Conservation (phyloP, 2,113 vertebrate genomes). For the Hippotragus niger region DNA sequence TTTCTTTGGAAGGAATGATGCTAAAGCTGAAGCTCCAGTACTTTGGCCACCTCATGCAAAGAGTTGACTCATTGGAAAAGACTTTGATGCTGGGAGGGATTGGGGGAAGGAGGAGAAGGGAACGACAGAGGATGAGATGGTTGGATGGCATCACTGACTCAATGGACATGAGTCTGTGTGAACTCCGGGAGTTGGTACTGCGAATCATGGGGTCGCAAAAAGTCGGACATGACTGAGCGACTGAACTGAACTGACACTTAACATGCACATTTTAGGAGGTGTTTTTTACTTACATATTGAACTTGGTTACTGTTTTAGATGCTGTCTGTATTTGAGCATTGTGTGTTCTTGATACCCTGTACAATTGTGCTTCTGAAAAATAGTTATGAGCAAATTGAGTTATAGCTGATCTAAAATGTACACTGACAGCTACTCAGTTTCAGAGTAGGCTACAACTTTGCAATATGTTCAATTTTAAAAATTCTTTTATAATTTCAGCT, state of each 20-base stretch:
- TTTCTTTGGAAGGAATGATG: too few relatives aligned
- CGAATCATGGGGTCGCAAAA: rapidly evolving
- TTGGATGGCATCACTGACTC: too few relatives aligned
- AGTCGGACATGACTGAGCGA: too few relatives aligned
- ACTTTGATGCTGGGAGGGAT: too few relatives aligned
- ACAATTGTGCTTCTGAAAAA: neutral
- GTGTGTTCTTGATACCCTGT: neutral
- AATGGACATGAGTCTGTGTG: too few relatives aligned
- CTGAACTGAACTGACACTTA: neutral
- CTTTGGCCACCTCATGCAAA: too few relatives aligned
- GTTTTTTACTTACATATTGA: neutral
- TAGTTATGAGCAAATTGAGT: neutral
- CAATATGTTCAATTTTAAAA: neutral
- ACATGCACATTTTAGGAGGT: neutral
- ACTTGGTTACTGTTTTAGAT: neutral
- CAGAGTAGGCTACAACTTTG: neutral
- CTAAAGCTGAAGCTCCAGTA: too few relatives aligned
- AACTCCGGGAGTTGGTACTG: too few relatives aligned
- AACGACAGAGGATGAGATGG: rapidly evolving
- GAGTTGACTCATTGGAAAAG: too few relatives aligned
- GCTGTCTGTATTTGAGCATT: neutral
- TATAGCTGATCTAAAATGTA: neutral
- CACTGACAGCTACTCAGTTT: neutral
- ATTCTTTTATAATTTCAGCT: neutral
- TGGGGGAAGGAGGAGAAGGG: too few relatives aligned